Evolutionary conservation across 2,888 invertebrate genomes (phyloP), one percentile per base, ranked within the genome.

Genomic region (Hirtodrosophila cameraria): DNA sequence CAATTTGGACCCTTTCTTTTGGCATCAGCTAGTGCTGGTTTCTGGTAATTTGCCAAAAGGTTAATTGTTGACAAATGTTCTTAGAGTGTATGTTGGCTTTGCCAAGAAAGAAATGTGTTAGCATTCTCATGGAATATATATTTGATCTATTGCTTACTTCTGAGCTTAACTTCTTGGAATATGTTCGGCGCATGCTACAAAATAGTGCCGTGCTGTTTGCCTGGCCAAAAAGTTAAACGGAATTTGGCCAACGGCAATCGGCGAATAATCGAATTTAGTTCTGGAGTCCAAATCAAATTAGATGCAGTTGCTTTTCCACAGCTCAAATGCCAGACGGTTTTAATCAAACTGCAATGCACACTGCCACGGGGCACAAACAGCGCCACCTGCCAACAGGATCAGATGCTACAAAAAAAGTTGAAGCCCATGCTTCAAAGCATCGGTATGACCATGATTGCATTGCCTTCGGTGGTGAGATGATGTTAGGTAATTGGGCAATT

Each of bases 231-330:
- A 53, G 59, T 41, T 49, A 18, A 54, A 42, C 57, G 18, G n/a
- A 13, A 38, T 58, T n/a, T 42, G 18, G 8, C 31, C 31, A 36
- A 45, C 13, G 11, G 27, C 27, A 62, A 75, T 62, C 36, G 75
- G 25, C 50, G 5, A 15, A 18, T 52, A 50, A 69, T 69, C 42
- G 42, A 41, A 49, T 64, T 41, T 53, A 27, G 30, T n/a, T 15
- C 58, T 61, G 57, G 48, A 39, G 77, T 77, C 68, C 75, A 80
- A 77, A 80, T 80, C 65, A 77, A 83, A 79, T 79, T 74, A 79
- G 76, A 70, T 52, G 63, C 67, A 61, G 55, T 7, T 28, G 6
- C 36, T 8, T 25, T 36, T 43, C 23, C 36, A 35, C 11, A 35
- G 30, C 52, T 74, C 68, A 76, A 74, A 79, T 70, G 66, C 57